Evolutionary conservation across 2,797 vertebrate species (phyloP).

Genomic region (Aselliscus stoliczkanus): DNA sequence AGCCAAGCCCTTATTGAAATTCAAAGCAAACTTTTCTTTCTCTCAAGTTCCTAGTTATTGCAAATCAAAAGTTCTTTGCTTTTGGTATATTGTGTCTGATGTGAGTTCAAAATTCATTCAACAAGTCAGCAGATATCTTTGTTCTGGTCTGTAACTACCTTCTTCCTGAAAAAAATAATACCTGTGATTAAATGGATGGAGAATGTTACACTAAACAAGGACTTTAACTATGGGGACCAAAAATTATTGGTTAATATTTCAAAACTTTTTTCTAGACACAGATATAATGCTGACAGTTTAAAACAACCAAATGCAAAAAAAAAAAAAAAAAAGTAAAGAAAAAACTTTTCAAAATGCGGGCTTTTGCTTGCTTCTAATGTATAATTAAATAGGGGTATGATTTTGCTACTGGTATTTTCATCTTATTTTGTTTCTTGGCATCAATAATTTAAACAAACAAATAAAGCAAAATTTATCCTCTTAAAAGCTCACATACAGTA

Average conservation of each 20-base stretch:
- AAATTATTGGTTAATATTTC: not conserved
- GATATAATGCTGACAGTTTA: not conserved
- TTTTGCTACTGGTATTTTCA: not conserved
- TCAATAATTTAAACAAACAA: not conserved
- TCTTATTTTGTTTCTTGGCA: not conserved
- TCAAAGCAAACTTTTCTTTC: not conserved
- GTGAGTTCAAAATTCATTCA: not conserved
- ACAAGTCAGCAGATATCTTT: not conserved
- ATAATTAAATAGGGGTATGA: not conserved
- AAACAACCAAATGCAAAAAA: not conserved
- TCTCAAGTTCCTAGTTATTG: not conserved
- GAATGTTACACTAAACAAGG: not conserved
- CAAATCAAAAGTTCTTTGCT: constrained; percentile 24
- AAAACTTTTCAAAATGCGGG: not conserved
- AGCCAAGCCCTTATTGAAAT: not conserved
- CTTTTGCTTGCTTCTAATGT: not conserved
- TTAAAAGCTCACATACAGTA: not conserved
- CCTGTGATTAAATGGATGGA: not conserved
- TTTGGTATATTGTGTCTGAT: not conserved
- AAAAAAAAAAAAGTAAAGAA: not conserved
- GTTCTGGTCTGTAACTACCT: not conserved
- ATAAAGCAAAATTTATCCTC: not conserved
- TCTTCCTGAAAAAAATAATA: not conserved
- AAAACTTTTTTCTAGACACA: not conserved
- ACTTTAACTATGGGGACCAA: not conserved